Evolutionary conservation across 2,888 invertebrate genomes (phyloP), one percentile per base, ranked within the genome.

Genomic region (Rhopalosiphum nymphaeae): DNA sequence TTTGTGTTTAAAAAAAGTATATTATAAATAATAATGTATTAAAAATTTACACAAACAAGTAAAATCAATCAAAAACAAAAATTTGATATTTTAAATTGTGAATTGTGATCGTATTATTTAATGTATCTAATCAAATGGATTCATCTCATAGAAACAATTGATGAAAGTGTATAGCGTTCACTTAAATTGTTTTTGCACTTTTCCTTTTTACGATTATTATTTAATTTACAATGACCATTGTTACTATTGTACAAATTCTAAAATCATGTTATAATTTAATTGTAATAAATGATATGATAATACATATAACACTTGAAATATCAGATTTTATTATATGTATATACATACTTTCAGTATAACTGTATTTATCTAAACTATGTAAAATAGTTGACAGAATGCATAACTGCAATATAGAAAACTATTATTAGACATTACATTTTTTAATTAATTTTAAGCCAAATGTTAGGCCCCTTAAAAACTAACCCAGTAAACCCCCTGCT

Each of bases 351-450:
- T 67, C 16, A n/a, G 67, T 67, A 16, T 78, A 78, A 36, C n/a
- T n/a, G n/a, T 78, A 21, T 78, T 36, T 44, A 84, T 78, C 26
- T 42, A 53, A 78, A 44, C 10, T 3, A 84, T 56, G 0, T 21
- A 78, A 21, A 78, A 78, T 78, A 36, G 36, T 86, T 46, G 86
- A 61, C 91, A 91, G 44, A 57, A 91, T 46, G 57, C 44, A 36
- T n/a, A 85, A 86, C 85, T 29, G n/a, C 84, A 46, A n/a, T 16
- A 44, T 13, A 56, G 16, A 57, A 5, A 46, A 36, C 44, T 92
- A 92, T 92, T 92, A 87, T 92, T 92, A 92, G 49, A 92, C 49
- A 46, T 49, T 44, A 42, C 21, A 49, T 36, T 29, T 87, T 87
- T 87, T n/a, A 21, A 91, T 26, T 87, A 13, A 53, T 53, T 84